Base-by-base conservation (phyloP, 2,797 vertebrate species). In the Tragelaphus oryx region DNA sequence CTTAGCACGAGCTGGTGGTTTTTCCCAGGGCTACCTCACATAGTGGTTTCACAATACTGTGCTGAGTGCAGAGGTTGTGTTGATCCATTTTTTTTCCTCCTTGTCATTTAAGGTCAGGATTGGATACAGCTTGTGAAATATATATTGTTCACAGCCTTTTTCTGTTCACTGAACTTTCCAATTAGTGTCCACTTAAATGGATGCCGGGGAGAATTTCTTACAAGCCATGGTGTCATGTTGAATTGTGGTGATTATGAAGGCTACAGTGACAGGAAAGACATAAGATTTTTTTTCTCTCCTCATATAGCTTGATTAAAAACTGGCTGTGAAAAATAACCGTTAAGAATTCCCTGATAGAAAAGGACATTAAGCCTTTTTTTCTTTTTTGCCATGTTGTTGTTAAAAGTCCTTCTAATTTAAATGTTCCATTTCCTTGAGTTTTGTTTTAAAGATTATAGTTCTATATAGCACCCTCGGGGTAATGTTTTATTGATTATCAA, bases 121-220 rank as follows among this genome's bases (percentile, higher is more conserved):
- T 92, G 78, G 96, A 26, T 95, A 83, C 50, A 95, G 65, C 41
- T n/a, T 96, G 86, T 97, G 97, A 98, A 97, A 96, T 95, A 94
- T 97, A 94, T 98, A 94, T 97, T 97, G 89, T 96, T 97, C 96
- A 92, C 83, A 89, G 71, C 37, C 96, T 97, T 97, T 95, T 62
- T 80, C 97, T 98, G 97, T 98, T 98, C 97, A 44, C 84, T 97
- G 97, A 97, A 95, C 96, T 98, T 98, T 98, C 97, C 98, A 98
- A 97, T 98, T 98, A 98, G 92, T 87, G 96, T 97, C 96, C 97
- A 96, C 87, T 97, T 95, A 96, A 95, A 79, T 96, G 95, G 95
- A 97, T 97, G 89, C 96, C 28, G 8, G 93, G 84, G 92, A 98
- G 97, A 97, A 97, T 97, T 97, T 95, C 87, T 94, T 89, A 89